Percentiles rank a stretch among this genome's conserved stretches.
These are phyloP conservation scores for Lerema accius DNA, from an alignment of 1,140 invertebrate species.

Conservation along the genomic window DNA sequence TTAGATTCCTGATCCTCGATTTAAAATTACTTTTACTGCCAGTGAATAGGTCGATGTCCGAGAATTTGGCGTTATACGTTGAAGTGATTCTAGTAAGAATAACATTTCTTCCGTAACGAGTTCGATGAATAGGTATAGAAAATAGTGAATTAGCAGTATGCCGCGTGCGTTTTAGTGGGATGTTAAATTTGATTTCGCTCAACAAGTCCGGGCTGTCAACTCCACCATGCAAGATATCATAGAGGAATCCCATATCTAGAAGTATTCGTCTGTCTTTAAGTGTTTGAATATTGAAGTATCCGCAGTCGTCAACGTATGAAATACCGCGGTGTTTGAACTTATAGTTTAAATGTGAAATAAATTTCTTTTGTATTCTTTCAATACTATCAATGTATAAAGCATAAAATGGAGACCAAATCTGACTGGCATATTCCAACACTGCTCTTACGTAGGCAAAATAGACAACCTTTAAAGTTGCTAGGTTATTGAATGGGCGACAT, in stretches of 20 bases:
- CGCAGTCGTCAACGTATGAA: not conserved
- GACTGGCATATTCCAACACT: not conserved
- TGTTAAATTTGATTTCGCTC: not conserved
- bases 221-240: not conserved
- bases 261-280: not conserved
- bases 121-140: not conserved
- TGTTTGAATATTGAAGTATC: not conserved
- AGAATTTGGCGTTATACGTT: not conserved
- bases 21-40: not conserved
- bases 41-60: not conserved
- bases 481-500: no score
- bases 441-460: not conserved
- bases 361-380: not conserved
- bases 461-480: not conserved
- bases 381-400: not conserved
- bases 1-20: not conserved
- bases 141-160: not conserved
- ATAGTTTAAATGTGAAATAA: not conserved
- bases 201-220: not conserved
- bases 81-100: not conserved
- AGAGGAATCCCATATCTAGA: not conserved
- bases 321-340: not conserved
- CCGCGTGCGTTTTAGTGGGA: not conserved
- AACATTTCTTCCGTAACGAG: not conserved
- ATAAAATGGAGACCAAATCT: not conserved